Conservation (phyloP, 2,113 vertebrate species). For the Hystrix brachyura region DNA sequence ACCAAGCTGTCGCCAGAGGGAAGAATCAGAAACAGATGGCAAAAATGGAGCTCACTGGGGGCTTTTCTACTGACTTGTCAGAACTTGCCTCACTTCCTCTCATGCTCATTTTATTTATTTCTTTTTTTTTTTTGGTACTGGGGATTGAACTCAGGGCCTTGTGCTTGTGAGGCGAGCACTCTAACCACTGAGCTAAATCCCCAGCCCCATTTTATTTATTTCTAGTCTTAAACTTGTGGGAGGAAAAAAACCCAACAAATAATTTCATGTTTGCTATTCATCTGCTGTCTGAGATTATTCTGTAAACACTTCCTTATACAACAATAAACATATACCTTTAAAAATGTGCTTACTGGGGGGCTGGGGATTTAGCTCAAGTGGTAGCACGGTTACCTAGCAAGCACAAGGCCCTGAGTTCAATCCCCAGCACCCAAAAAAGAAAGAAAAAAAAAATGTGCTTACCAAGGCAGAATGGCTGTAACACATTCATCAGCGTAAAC, state of each 20-base stretch:
- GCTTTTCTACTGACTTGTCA: not conserved
- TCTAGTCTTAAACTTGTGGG: slow-evolving; percentile 13
- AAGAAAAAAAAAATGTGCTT: slow-evolving; percentile 70
- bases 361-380: too few species aligned
- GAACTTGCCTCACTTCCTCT: not conserved
- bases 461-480: slow-evolving; percentile 95
- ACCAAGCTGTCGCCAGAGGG: not conserved
- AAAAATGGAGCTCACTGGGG: not conserved
- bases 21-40: not conserved
- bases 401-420: too few species aligned
- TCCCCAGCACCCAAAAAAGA: too few species aligned
- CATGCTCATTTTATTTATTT: slow-evolving; percentile 18
- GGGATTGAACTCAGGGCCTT: too few species aligned
- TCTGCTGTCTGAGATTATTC: not conserved
- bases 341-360: slow-evolving; percentile 89
- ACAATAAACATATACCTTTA: not conserved
- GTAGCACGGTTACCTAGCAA: too few species aligned
- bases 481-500: slow-evolving; percentile 84
- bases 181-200: too few species aligned
- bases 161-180: too few species aligned
- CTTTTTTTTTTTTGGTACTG: not conserved
- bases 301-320: not conserved
- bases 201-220: not conserved
- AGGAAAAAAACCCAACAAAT: not conserved
- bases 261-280: not conserved